These are phyloP conservation scores for Tetranychus truncatus DNA, from an alignment of 2,888 invertebrate species.

Conservation along the genomic window DNA sequence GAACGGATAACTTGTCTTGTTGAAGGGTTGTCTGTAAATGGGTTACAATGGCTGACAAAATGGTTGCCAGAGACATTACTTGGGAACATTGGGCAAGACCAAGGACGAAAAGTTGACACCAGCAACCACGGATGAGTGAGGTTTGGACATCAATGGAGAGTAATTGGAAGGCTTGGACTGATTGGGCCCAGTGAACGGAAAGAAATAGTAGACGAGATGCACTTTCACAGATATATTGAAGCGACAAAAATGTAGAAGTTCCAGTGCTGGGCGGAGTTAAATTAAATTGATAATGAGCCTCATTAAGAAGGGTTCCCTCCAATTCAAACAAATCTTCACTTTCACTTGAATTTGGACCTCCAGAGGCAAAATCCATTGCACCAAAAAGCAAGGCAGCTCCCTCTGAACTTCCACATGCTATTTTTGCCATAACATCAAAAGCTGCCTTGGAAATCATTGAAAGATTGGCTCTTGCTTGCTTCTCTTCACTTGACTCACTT, in stretches of 20 bases:
- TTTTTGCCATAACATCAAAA: conserved; percentile 49
- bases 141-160: conserved; percentile 67
- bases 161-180: conserved; percentile 59
- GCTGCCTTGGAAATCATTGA: conserved; percentile 45
- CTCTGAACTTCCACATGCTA: conserved; percentile 28
- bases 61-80: conserved; percentile 54
- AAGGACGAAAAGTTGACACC: conserved; percentile 77
- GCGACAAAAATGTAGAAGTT: conserved; percentile 69
- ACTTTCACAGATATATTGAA: conserved; percentile 86
- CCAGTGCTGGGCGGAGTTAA: conserved; percentile 50
- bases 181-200: conserved; percentile 71
- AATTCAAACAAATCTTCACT: conserved; percentile 21
- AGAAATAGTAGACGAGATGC: conserved; percentile 77
- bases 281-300: conserved; percentile 52
- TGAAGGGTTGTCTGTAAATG: conserved; percentile 56
- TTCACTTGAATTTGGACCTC: conserved; percentile 6
- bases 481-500: background rate
- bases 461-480: conserved; percentile 8
- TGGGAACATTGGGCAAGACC: conserved; percentile 71
- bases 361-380: conserved; percentile 18
- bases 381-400: conserved; percentile 20
- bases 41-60: conserved; percentile 60
- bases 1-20: conserved; percentile 49
- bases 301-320: conserved; percentile 46
- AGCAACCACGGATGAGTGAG: conserved; percentile 61